These are phyloP conservation scores for Ennomos fuscantarius DNA, from an alignment of 2,888 invertebrate genomes.

Conservation along the genomic window DNA sequence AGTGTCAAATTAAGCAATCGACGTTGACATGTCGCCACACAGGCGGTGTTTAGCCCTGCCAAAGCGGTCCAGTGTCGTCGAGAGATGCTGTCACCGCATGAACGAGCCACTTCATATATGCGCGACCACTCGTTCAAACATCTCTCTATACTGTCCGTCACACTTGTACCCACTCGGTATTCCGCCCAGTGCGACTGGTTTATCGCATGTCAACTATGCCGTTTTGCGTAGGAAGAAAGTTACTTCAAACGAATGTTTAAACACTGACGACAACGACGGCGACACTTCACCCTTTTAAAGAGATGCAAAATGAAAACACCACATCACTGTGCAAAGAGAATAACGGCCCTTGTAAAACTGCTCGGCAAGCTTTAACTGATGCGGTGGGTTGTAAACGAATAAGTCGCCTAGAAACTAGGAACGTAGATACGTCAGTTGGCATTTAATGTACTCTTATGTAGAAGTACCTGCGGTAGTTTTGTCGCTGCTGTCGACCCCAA, in stretches of 20 bases:
- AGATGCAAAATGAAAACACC: slow-evolving; percentile 42
- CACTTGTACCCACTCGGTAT: slow-evolving; percentile 42
- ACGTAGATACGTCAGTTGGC: slow-evolving; percentile 35
- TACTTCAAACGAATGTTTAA: slow-evolving; percentile 44
- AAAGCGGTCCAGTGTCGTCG: slow-evolving; percentile 46
- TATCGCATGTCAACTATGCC: slow-evolving; percentile 55
- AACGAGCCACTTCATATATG: slow-evolving; percentile 54
- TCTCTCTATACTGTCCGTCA: slow-evolving; percentile 51
- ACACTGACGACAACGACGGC: slow-evolving; percentile 23
- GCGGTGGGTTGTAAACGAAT: slow-evolving; percentile 48
- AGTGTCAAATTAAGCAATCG: slow-evolving; percentile 41
- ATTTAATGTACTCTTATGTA: slow-evolving; percentile 36
- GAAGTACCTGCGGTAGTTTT: slow-evolving; percentile 49
- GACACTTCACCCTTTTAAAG: slow-evolving; percentile 35
- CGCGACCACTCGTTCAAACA: slow-evolving; percentile 46
- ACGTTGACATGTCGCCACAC: slow-evolving; percentile 43
- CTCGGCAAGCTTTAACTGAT: slow-evolving; percentile 56
- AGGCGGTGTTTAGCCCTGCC: slow-evolving; percentile 45
- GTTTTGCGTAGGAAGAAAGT: slow-evolving; percentile 52
- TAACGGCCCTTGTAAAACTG: slow-evolving; percentile 52
- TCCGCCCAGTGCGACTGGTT: slow-evolving; percentile 54
- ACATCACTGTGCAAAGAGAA: slow-evolving; percentile 42
- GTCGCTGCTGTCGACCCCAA: slow-evolving; percentile 51
- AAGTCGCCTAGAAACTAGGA: slow-evolving; percentile 51
- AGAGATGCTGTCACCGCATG: slow-evolving; percentile 54